phyloP scores from a whole-genome alignment of 2,113 vertebrate species.

The Phalacrocorax pelagicus region DNA sequence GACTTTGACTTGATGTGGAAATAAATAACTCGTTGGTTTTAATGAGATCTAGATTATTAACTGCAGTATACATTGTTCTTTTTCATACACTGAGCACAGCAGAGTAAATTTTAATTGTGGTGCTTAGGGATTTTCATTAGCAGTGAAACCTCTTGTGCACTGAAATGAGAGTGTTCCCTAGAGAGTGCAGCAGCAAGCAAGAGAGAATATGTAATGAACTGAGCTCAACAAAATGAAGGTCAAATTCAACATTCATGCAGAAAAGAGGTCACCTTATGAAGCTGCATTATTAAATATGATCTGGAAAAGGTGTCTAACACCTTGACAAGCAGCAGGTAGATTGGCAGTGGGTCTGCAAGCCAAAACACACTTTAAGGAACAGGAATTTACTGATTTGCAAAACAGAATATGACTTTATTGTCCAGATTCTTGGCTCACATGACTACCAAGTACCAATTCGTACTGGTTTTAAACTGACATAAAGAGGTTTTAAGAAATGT shows the following conservation, averaged over 20 bases:
- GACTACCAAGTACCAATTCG: background rate
- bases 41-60: constrained; percentile 3
- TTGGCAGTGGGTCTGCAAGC: background rate
- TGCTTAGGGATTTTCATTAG: constrained; percentile 42
- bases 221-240: constrained; percentile 37
- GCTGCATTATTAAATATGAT: constrained; percentile 10
- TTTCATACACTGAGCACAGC: background rate
- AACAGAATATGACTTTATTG: background rate
- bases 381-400: background rate
- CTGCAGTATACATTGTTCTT: background rate
- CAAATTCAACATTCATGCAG: constrained; percentile 26
- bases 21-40: constrained; percentile 22
- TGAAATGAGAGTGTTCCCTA: constrained; percentile 17
- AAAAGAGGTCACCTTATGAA: constrained; percentile 27
- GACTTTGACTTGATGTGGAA: background rate
- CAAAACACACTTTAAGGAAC: background rate
- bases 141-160: background rate
- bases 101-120: constrained; percentile 43
- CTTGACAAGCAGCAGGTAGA: constrained; percentile 13
- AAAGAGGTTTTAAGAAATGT: background rate
- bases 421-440: background rate
- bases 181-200: background rate
- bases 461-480: background rate
- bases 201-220: constrained; percentile 41
- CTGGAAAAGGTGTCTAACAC: background rate